Percentiles rank a stretch among this genome's conserved stretches.
These are phyloP conservation scores for Aythya baeri DNA, from an alignment of 2,113 vertebrate species.

Conservation along the genomic window DNA sequence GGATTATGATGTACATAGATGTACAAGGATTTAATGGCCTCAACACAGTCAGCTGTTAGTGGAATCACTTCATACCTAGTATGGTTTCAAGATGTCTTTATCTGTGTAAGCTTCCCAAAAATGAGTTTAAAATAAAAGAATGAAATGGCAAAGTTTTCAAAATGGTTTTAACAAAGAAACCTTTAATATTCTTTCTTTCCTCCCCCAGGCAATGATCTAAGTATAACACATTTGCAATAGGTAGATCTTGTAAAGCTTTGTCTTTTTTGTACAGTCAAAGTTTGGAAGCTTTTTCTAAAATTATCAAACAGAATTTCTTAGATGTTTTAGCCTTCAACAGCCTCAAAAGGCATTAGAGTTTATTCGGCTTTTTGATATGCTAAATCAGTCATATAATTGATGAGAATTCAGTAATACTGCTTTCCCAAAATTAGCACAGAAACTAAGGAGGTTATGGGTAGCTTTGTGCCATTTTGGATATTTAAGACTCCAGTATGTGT, in stretches of 20 bases:
- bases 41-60: conserved; percentile 24
- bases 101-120: not conserved
- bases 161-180: not conserved
- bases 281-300: not conserved
- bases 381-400: not conserved
- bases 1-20: not conserved
- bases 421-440: not conserved
- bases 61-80: not conserved
- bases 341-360: not conserved
- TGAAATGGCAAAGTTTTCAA: not conserved
- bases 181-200: not conserved
- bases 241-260: not conserved
- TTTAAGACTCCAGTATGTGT: not conserved
- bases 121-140: not conserved
- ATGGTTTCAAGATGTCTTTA: not conserved
- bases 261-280: not conserved
- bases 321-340: not conserved
- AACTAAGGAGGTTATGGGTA: not conserved
- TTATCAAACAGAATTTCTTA: not conserved
- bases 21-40: conserved; percentile 16
- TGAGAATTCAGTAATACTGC: not conserved
- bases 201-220: not conserved
- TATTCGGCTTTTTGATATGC: not conserved
- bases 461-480: not conserved
- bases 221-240: not conserved